phyloP scores from a whole-genome alignment of 2,888 invertebrate species.

The Rhagium mordax region DNA sequence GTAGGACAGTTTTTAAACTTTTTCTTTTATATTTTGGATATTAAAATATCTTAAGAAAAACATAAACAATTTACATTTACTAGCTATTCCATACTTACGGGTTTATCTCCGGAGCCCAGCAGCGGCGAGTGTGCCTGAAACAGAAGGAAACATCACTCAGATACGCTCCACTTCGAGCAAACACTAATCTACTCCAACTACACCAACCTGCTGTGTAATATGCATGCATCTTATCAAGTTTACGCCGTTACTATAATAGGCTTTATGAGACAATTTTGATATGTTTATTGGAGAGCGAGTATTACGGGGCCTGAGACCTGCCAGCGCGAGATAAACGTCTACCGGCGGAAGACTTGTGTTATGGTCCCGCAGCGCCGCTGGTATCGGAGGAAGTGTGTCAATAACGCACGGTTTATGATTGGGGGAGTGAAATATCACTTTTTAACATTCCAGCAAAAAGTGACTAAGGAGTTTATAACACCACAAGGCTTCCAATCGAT shows the following conservation, averaged over 20 bases:
- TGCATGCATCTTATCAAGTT: conserved; percentile 12
- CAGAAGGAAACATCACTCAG: conserved; percentile 57
- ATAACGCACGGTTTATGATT: not conserved
- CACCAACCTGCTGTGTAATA: not conserved
- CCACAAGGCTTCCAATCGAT: too few relatives aligned
- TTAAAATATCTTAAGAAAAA: too few relatives aligned
- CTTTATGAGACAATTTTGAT: conserved; percentile 12
- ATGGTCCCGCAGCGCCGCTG: not conserved
- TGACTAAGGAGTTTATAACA: too few relatives aligned
- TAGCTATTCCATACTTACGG: conserved; percentile 71
- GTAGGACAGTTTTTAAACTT: too few relatives aligned
- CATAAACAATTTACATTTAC: conserved; percentile 36
- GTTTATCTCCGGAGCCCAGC: conserved; percentile 75
- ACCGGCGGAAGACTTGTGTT: not conserved
- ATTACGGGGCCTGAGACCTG: not conserved
- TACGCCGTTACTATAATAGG: not conserved
- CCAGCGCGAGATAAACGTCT: not conserved
- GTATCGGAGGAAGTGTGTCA: not conserved
- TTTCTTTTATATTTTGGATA: too few relatives aligned
- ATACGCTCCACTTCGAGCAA: not conserved
- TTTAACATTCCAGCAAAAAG: not conserved
- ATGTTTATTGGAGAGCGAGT: conserved; percentile 3
- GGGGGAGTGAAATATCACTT: not conserved
- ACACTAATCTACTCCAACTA: conserved; percentile 17
- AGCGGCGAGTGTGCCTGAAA: conserved; percentile 81